A percentile compares a stretch with the other conserved stretches of the same genome.
These are phyloP conservation scores for Bimastos eiseni DNA, from an alignment of 2,888 invertebrate species.

Conservation along the genomic window DNA sequence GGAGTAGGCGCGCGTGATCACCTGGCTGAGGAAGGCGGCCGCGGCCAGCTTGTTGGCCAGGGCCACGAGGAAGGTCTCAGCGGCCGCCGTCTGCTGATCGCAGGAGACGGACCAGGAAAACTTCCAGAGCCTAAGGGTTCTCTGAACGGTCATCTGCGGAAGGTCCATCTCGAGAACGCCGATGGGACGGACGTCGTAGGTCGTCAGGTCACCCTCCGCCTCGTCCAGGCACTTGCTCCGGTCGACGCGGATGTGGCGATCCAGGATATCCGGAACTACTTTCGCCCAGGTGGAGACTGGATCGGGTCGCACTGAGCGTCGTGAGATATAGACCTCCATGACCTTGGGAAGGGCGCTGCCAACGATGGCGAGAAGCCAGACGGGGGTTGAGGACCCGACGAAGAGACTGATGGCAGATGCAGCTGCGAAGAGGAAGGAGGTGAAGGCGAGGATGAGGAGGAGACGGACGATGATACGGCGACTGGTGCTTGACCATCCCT, in stretches of 20 bases:
- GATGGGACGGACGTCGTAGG: constrained; percentile 47
- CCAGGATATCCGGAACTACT: constrained; percentile 45
- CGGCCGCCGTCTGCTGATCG: constrained; percentile 45
- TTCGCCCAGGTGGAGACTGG: constrained; percentile 41
- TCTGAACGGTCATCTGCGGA: constrained; percentile 38
- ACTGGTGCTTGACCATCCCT: constrained; percentile 40
- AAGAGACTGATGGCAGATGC: background rate
- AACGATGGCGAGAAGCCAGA: constrained; percentile 31
- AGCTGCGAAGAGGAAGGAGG: background rate
- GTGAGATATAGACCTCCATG: constrained; percentile 33
- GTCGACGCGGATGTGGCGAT: constrained; percentile 45
- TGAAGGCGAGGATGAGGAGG: background rate
- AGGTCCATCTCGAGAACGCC: constrained; percentile 45
- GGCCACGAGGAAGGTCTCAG: constrained; percentile 43
- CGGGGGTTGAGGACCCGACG: constrained; percentile 33
- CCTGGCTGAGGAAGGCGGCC: constrained; percentile 42
- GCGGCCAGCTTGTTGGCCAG: constrained; percentile 45
- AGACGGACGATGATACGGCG: background rate
- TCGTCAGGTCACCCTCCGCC: constrained; percentile 43
- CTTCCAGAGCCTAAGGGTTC: constrained; percentile 45
- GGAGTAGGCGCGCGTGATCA: constrained; percentile 42
- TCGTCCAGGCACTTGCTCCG: constrained; percentile 40
- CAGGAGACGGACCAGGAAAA: constrained; percentile 46
- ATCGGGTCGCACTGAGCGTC: background rate
- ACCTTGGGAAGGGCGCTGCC: constrained; percentile 42